Conservation (phyloP, 1,140 invertebrate genomes). For the Papilio aristodemus region DNA sequence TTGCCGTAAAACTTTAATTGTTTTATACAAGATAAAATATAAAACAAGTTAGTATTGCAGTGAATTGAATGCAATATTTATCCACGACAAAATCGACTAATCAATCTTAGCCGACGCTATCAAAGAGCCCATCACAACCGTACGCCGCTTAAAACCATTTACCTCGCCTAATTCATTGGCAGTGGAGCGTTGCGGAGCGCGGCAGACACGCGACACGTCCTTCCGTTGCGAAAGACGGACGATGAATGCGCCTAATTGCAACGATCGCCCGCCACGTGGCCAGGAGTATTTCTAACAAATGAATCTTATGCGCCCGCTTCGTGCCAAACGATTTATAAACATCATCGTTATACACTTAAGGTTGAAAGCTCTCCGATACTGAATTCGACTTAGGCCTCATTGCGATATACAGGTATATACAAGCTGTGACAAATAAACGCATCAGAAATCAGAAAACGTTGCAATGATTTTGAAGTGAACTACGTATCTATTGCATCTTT, state of each 20-base stretch:
- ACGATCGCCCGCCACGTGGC: constrained; percentile 60
- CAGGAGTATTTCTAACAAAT: constrained; percentile 40
- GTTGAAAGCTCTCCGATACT: constrained; percentile 16
- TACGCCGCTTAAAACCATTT: constrained; percentile 55
- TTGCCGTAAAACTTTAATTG: too few relatives aligned
- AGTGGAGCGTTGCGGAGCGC: constrained; percentile 47
- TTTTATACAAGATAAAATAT: too few relatives aligned
- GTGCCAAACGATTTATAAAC: constrained; percentile 30
- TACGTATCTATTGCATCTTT: constrained; percentile 46
- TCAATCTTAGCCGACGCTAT: neutral
- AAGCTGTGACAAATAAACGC: constrained; percentile 71
- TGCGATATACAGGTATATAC: constrained; percentile 36
- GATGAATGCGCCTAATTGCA: constrained; percentile 70
- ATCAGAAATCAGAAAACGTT: constrained; percentile 63
- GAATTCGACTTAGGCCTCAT: constrained; percentile 27
- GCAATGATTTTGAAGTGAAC: constrained; percentile 64
- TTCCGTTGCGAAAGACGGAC: constrained; percentile 56
- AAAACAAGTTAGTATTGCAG: neutral
- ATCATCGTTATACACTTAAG: neutral
- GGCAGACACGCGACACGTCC: constrained; percentile 48
- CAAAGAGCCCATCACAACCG: constrained; percentile 21
- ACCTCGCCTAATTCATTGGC: constrained; percentile 63
- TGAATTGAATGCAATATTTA: constrained; percentile 2
- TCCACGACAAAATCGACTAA: neutral
- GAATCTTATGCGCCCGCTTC: constrained; percentile 27